Evolutionary conservation across 1,140 invertebrate species (phyloP).

Genomic region (Tetranychus urticae): DNA sequence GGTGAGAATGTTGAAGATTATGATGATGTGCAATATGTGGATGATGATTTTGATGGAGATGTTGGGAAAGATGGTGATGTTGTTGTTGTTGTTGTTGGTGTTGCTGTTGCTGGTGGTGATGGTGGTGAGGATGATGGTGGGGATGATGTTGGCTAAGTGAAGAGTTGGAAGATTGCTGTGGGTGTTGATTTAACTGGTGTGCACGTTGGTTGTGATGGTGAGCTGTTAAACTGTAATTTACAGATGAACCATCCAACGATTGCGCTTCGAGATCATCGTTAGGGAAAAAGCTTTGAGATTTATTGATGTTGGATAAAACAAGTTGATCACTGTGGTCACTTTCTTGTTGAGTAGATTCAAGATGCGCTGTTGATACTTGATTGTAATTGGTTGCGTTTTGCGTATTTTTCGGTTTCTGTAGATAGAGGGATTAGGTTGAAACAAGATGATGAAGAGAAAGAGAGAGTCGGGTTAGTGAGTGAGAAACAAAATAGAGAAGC

Average conservation of each 20-base stretch:
- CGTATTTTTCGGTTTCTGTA: no score
- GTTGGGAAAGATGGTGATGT: conserved; percentile 12
- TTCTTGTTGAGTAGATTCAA: no score
- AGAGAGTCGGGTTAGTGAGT: no score
- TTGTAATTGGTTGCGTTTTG: no score
- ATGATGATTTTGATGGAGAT: conserved; percentile 16
- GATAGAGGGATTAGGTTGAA: no score
- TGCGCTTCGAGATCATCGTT: background rate
- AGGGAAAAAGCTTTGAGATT: background rate
- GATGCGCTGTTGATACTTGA: no score
- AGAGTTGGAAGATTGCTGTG: conserved; percentile 12
- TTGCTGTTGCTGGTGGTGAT: conserved; percentile 11
- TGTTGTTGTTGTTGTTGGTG: conserved; percentile 7
- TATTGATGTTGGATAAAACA: background rate
- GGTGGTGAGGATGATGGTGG: conserved; percentile 35
- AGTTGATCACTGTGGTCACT: no score
- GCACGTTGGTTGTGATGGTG: conserved; percentile 3
- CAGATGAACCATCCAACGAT: conserved; percentile 34
- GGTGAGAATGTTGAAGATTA: background rate
- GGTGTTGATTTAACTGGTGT: conserved; percentile 24
- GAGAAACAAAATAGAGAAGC: no score
- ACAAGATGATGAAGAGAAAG: no score
- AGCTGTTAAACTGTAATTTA: background rate
- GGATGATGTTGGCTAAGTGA: conserved; percentile 37
- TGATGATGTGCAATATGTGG: conserved; percentile 11